Conservation (phyloP, 2,113 vertebrate genomes). For the Beaufortia kweichowensis region DNA sequence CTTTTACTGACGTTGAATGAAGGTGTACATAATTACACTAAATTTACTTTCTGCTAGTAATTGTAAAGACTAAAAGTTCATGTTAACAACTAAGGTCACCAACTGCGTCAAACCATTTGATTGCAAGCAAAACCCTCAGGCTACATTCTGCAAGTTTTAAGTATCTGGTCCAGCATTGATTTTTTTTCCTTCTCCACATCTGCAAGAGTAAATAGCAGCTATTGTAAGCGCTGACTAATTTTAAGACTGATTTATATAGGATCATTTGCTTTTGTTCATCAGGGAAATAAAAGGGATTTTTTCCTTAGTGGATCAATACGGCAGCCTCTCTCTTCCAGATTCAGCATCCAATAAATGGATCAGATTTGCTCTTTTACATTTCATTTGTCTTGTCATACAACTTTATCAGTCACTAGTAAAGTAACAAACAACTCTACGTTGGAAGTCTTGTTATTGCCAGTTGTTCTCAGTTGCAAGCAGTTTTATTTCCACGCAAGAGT, state of each 20-base stretch:
- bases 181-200: background rate
- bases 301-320: slow-evolving; percentile 63
- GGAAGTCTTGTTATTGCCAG: slow-evolving; percentile 53
- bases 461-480: slow-evolving; percentile 49
- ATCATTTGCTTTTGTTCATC: slow-evolving; percentile 59
- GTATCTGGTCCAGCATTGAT: slow-evolving; percentile 17
- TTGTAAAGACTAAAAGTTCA: background rate
- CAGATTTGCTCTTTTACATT: slow-evolving; percentile 45
- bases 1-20: background rate
- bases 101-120: background rate
- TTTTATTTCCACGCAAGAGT: slow-evolving; percentile 45
- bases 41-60: background rate
- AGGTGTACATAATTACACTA: background rate
- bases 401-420: slow-evolving; percentile 63
- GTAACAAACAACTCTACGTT: slow-evolving; percentile 60
- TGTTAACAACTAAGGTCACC: background rate
- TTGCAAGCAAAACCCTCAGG: background rate
- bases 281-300: slow-evolving; percentile 59
- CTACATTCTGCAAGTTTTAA: slow-evolving; percentile 11
- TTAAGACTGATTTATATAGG: slow-evolving; percentile 61
- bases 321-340: slow-evolving; percentile 54
- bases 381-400: slow-evolving; percentile 59
- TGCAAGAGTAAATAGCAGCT: slow-evolving; percentile 25
- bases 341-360: slow-evolving; percentile 57
- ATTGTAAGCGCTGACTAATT: slow-evolving; percentile 16